A percentile compares a stretch with the other conserved stretches of the same genome.
phyloP scores from a whole-genome alignment of 1,140 invertebrate genomes.

The Formica exsecta region DNA sequence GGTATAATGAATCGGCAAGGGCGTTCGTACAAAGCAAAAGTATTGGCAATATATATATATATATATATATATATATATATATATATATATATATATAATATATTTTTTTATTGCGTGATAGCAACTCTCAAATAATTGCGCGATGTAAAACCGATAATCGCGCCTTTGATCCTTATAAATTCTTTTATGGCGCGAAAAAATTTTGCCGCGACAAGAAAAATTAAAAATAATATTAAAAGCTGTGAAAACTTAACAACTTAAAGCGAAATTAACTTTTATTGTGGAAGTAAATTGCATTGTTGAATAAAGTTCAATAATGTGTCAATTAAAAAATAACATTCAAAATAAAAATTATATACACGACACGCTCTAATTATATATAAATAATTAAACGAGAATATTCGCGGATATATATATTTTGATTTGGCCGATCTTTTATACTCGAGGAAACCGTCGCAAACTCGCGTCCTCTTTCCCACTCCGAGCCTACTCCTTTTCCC shows the following conservation, averaged over 20 bases:
- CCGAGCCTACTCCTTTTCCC: conserved; percentile 12
- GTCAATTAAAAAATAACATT: background rate
- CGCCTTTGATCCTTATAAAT: no score
- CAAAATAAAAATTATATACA: conserved; percentile 7
- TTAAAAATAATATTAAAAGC: background rate
- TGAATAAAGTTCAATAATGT: background rate
- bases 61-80: no score
- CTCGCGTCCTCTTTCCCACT: background rate
- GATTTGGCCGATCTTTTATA: background rate
- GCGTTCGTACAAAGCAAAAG: background rate
- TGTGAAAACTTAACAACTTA: no score
- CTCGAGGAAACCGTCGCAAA: background rate
- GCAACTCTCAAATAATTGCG: no score
- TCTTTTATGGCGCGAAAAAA: conserved; percentile 7
- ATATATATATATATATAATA: no score
- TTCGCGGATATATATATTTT: background rate
- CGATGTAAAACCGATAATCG: no score
- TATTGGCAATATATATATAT: background rate
- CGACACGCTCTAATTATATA: background rate
- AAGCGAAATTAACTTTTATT: background rate
- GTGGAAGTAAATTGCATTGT: background rate
- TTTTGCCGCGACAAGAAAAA: background rate
- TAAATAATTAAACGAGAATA: background rate
- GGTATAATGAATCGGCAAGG: background rate
- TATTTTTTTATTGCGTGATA: no score